Evolutionary conservation across 2,113 vertebrate genomes (phyloP), one percentile per base, ranked within the genome.

Genomic region (Notiomystis cincta): DNA sequence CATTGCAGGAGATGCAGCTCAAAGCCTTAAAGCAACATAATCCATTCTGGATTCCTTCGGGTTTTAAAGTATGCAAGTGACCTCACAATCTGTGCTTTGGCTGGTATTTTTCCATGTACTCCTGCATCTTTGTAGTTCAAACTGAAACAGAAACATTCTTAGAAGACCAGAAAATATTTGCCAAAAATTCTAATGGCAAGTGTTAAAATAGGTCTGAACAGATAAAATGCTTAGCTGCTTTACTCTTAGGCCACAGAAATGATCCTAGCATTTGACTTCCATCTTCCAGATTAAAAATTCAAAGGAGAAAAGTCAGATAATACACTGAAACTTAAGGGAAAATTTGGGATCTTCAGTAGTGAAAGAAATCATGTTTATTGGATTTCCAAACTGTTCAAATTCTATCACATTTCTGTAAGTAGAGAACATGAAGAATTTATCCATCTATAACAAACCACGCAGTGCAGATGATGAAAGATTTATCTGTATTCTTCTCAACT

Each of bases 381-480:
- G 21, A 20, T 61, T 84, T 40, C 15, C 2, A 1, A 66, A 12
- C 28, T 35, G 1, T 57, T 89, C 28, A 76, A 76, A 87, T 65
- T 67, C 44, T 72, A 9, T 33, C 24, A 6, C 2, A 18, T 78
- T 84, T 93, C 35, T 71, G 6, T 28, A 56, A 75, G 17, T 2
- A 67, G 15, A 78, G 17, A 87, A 70, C 7, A 15, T 35, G 44
- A 70, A 82, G 7, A 85, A 81, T 77, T 71, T 53, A 53, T 73
- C 37, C 18, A 23, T 45, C 37, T 42, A 10, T 8, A 80, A 20
- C 7, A 80, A 47, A 25, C 58, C 6, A 17, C 9, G 40, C 9
- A 28, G 11, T 37, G 35, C 0, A 8, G 40, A 79, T 31, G 13
- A 77, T 0, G 0, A 23, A 71, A 90, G 4, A 50, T 31, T 38